A percentile compares a stretch with the other conserved stretches of the same genome.
These are phyloP conservation scores for Serinus canaria DNA, from an alignment of 2,113 vertebrate species.

Conservation along the genomic window DNA sequence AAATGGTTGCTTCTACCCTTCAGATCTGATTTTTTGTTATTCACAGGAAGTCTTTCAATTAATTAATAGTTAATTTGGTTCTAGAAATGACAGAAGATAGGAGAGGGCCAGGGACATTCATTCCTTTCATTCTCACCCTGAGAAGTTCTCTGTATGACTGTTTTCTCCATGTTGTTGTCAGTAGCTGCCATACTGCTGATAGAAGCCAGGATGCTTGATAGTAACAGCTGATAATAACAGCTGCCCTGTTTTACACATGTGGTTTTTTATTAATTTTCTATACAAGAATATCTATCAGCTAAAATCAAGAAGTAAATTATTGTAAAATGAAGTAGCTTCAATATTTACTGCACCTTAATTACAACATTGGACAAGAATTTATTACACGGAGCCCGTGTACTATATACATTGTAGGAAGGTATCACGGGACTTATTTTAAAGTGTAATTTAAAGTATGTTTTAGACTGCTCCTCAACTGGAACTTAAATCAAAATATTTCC, in stretches of 20 bases:
- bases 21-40: background rate
- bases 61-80: background rate
- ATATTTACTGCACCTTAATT: conserved; percentile 38
- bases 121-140: background rate
- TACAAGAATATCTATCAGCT: background rate
- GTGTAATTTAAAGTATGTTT: background rate
- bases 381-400: background rate
- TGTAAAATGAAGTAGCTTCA: background rate
- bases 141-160: background rate
- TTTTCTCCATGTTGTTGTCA: background rate
- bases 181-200: background rate
- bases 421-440: background rate
- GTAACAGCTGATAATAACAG: accelerated
- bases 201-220: background rate
- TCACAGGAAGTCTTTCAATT: background rate
- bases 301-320: conserved; percentile 20
- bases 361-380: conserved; percentile 38
- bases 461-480: background rate
- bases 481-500: conserved; percentile 52
- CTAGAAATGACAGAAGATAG: background rate
- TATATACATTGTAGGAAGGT: background rate
- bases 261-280: conserved; percentile 17
- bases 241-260: background rate
- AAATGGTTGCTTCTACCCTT: background rate
- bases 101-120: background rate